Conservation (phyloP, 2,797 vertebrate species). For the Lacerta viridis region DNA sequence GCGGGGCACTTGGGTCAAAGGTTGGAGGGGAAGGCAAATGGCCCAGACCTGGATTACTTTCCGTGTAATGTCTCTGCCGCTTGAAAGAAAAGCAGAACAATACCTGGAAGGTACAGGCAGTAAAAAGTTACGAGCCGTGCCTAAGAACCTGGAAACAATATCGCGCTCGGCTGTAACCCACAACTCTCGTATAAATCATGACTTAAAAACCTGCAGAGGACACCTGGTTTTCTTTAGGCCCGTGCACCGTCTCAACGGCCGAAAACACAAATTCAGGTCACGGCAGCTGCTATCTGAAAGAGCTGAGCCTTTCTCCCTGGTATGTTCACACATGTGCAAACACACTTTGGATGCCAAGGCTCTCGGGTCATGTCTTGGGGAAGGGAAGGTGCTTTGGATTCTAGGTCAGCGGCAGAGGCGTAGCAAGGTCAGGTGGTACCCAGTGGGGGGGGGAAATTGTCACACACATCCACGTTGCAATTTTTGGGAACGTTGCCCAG, state of each 20-base stretch:
- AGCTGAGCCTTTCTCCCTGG: not conserved
- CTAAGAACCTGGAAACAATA: conserved; percentile 44
- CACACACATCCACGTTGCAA: no score
- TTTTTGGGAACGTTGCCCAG: no score
- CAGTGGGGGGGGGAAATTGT: rapidly evolving
- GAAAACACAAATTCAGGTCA: not conserved
- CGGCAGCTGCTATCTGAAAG: not conserved
- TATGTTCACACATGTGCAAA: no score
- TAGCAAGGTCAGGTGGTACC: no score
- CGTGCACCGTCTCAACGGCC: not conserved
- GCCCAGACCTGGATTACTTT: not conserved
- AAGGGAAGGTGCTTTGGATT: not conserved
- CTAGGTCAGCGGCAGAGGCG: not conserved
- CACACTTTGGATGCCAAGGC: not conserved
- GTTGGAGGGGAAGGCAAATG: not conserved
- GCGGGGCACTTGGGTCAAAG: not conserved
- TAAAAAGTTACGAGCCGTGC: conserved; percentile 39
- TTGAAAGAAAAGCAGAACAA: conserved; percentile 34
- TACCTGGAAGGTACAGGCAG: conserved; percentile 6
- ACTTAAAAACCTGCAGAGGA: conserved; percentile 19
- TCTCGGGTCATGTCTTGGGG: not conserved
- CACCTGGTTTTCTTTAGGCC: conserved; percentile 16
- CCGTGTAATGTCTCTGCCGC: not conserved
- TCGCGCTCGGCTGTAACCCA: conserved; percentile 10
- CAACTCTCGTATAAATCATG: conserved; percentile 23